Evolutionary conservation across 1,140 invertebrate species (phyloP), one percentile per base, ranked within the genome.

Genomic region (Glomeris maerens): DNA sequence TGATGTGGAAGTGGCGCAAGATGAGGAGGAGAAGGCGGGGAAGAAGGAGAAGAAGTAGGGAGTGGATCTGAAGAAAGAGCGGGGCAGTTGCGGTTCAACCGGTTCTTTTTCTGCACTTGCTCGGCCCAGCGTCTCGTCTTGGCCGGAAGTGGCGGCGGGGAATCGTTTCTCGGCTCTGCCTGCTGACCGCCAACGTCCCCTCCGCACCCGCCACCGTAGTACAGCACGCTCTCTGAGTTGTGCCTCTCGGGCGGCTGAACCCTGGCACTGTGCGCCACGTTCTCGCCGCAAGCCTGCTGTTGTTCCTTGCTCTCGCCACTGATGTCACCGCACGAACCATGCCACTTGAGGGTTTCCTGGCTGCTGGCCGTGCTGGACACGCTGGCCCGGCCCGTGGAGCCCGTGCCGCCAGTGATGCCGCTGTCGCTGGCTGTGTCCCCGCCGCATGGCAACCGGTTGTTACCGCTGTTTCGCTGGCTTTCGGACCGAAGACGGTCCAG

Each of bases 341-440:
- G 78, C 82, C 83, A 85, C 66, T 86, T 86, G 1, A 85, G 66
- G 4, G 83, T 85, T 60, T 86, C 84, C 56, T 80, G 81, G 27
- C 81, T 82, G 38, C 80, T 83, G 36, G 77, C 80, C 62, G 58
- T 62, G 21, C 63, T 65, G 2, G 79, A 79, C 1, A 81, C 79
- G 61, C 78, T 82, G 57, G 80, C 79, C 52, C 78, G 69, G 10
- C 79, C 77, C 51, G 69, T 58, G 27, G 29, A 31, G 52, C 31
- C 20, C 20, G 27, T 49, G 28, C 21, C n/a, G 23, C 36, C 39
- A 3, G 21, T 48, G 28, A 20, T 29, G 45, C 48, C 50, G 29
- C 25, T 14, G 45, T 26, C 17, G 23, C 39, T 28, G 21, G 27
- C 45, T 49, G 47, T 47, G 29, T 52, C 42, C 44, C 58, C 52